Evolutionary conservation across 1,140 invertebrate species (phyloP).

Genomic region (Asobara japonica): DNA sequence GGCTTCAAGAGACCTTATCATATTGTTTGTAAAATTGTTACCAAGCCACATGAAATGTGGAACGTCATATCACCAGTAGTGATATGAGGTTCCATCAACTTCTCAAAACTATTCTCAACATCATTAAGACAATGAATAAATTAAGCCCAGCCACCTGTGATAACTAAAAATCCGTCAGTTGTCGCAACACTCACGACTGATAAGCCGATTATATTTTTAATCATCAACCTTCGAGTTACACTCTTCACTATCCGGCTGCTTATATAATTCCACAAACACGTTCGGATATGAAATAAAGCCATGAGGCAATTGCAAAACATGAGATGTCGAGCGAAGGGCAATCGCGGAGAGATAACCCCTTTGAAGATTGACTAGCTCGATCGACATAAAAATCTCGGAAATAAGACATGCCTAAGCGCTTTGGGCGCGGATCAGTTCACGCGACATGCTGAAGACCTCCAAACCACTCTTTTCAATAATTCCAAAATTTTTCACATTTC

Average conservation of each 20-base stretch:
- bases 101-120: background rate
- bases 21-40: too few species aligned
- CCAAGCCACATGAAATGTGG: too few species aligned
- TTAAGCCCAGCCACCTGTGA: background rate
- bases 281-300: background rate
- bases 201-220: background rate
- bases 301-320: background rate
- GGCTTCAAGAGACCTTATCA: too few species aligned
- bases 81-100: too few species aligned
- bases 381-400: too few species aligned
- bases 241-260: background rate
- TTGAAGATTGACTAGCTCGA: background rate
- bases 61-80: too few species aligned
- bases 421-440: too few species aligned
- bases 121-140: background rate
- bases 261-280: background rate
- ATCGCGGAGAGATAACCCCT: background rate
- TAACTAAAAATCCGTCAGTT: background rate
- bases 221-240: background rate
- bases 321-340: background rate
- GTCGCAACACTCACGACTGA: background rate
- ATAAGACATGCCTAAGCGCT: too few species aligned
- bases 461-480: too few species aligned
- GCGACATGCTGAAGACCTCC: too few species aligned
- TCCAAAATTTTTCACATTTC: too few species aligned